phyloP scores from a whole-genome alignment of 2,113 vertebrate genomes.

The Scortum barcoo region DNA sequence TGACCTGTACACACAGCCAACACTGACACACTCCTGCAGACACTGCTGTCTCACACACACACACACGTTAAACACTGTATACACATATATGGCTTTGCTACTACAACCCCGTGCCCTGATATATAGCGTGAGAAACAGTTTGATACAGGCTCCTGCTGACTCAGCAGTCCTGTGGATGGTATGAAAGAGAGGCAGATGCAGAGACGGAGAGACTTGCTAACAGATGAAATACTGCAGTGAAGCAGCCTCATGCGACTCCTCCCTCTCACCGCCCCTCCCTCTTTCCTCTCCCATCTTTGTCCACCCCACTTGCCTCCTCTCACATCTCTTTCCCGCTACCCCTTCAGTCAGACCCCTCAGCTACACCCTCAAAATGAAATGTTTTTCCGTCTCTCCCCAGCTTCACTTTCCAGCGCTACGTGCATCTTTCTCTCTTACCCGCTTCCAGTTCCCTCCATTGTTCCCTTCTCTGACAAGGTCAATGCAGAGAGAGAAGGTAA shows the following conservation, averaged over 20 bases:
- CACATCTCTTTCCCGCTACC: slow-evolving; percentile 24
- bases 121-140: slow-evolving; percentile 22
- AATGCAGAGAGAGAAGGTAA: slow-evolving; percentile 38
- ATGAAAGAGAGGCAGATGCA: slow-evolving; percentile 64
- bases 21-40: slow-evolving; percentile 4
- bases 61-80: background rate
- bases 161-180: slow-evolving; percentile 61
- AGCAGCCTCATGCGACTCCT: slow-evolving; percentile 64
- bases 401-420: background rate
- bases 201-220: slow-evolving; percentile 60
- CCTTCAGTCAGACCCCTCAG: slow-evolving; percentile 9
- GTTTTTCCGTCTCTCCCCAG: background rate
- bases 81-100: slow-evolving; percentile 4
- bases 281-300: slow-evolving; percentile 48
- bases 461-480: slow-evolving; percentile 56
- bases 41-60: background rate
- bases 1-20: slow-evolving; percentile 30
- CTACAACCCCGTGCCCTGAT: background rate
- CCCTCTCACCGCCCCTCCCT: slow-evolving; percentile 62
- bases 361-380: background rate
- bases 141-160: slow-evolving; percentile 61
- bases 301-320: slow-evolving; percentile 40
- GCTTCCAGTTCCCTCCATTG: background rate
- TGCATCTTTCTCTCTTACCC: background rate
- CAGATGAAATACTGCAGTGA: slow-evolving; percentile 81